These are phyloP conservation scores for Myxocyprinus asiaticus DNA, from an alignment of 2,113 vertebrate species.

Conservation along the genomic window DNA sequence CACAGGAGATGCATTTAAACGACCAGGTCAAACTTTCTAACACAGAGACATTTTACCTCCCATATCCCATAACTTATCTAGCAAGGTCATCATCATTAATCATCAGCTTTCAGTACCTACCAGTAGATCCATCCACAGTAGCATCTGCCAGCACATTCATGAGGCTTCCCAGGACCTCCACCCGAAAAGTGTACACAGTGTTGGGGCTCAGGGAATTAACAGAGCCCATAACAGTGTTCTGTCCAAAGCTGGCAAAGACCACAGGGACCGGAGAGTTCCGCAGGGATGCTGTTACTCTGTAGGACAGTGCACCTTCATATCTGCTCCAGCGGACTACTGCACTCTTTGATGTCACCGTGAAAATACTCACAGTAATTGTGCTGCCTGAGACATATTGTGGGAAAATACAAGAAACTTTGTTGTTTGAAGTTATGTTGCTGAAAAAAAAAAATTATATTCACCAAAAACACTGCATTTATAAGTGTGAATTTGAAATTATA, in stretches of 20 bases:
- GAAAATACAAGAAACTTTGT: neutral
- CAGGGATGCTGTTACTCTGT: constrained; percentile 69
- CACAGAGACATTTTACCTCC: constrained; percentile 51
- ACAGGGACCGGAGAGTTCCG: constrained; percentile 50
- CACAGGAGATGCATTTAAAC: no score
- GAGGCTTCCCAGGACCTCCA: constrained; percentile 69
- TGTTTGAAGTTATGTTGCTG: neutral
- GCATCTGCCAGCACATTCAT: constrained; percentile 54
- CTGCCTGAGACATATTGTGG: constrained; percentile 50
- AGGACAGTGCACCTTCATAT: constrained; percentile 68
- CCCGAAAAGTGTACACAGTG: constrained; percentile 59
- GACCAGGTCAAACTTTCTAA: neutral
- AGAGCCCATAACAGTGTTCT: constrained; percentile 72
- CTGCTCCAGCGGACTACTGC: constrained; percentile 69
- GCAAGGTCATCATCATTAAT: neutral
- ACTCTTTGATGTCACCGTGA: constrained; percentile 70
- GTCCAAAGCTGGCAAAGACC: constrained; percentile 66
- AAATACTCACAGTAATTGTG: constrained; percentile 54
- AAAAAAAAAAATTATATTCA: neutral
- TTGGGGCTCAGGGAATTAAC: constrained; percentile 70
- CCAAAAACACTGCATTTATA: neutral
- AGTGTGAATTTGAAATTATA: neutral
- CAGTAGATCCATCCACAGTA: constrained; percentile 62
- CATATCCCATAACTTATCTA: no score
- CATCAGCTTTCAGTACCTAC: constrained; percentile 56